phyloP scores from a whole-genome alignment of 1,140 invertebrate genomes.

The Drosophila novamexicana region DNA sequence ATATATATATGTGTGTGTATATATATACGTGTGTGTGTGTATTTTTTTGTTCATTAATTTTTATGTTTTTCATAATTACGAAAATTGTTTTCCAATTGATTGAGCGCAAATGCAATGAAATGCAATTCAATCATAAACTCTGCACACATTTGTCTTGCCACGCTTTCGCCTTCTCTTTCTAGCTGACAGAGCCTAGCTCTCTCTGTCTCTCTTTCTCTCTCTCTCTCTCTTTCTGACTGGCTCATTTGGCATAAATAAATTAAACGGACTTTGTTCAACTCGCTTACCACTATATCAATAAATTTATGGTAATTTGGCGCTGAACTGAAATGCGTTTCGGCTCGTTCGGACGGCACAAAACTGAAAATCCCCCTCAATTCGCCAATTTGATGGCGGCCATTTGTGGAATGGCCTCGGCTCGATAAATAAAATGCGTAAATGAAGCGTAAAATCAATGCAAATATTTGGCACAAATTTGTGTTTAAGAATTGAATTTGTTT shows the following conservation, averaged over 20 bases:
- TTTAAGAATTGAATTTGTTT: conserved; percentile 15
- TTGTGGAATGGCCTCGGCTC: not conserved
- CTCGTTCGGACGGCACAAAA: not conserved
- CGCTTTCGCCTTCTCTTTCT: not conserved
- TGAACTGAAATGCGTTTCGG: conserved; percentile 29
- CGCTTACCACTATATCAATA: conserved; percentile 46
- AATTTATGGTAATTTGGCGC: conserved; percentile 41
- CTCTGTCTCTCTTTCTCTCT: not conserved
- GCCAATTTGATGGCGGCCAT: not conserved
- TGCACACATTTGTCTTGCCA: conserved; percentile 15
- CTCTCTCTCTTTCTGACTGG: not conserved
- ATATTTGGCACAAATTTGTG: conserved; percentile 23
- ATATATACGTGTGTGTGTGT: not conserved
- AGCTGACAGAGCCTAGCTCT: not conserved
- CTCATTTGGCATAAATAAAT: conserved; percentile 24
- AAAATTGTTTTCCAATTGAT: conserved; percentile 62
- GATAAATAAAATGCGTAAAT: conserved; percentile 28
- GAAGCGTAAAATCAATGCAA: conserved; percentile 35
- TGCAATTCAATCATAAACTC: conserved; percentile 37
- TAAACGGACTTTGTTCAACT: conserved; percentile 34
- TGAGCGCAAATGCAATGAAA: conserved; percentile 40
- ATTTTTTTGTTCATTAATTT: conserved; percentile 13
- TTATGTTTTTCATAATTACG: conserved; percentile 43
- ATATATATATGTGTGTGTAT: not conserved
- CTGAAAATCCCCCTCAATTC: not conserved